Evolutionary conservation across 1,140 invertebrate genomes (phyloP).

Genomic region (Diorhabda elongata): DNA sequence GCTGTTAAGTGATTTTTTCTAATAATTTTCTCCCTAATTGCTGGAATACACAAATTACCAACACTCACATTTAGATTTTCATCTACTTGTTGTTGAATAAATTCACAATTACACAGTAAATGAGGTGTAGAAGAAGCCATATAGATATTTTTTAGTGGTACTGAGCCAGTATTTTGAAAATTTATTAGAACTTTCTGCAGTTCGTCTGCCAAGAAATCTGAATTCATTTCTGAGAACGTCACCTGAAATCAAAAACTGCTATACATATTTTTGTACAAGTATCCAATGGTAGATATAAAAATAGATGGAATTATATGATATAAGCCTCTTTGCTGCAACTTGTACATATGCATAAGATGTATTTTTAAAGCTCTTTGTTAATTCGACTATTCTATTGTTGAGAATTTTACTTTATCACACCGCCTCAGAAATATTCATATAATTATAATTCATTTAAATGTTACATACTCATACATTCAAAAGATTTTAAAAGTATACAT

Average conservation of each 20-base stretch:
- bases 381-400: too few relatives aligned
- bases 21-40: conserved; percentile 49
- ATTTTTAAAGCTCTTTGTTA: too few relatives aligned
- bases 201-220: conserved; percentile 69
- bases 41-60: conserved; percentile 41
- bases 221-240: conserved; percentile 64
- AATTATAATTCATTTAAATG: too few relatives aligned
- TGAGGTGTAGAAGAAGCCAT: conserved; percentile 66
- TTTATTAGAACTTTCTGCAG: conserved; percentile 63
- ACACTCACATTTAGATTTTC: conserved; percentile 38
- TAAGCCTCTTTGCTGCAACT: too few relatives aligned
- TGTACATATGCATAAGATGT: too few relatives aligned
- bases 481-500: too few relatives aligned
- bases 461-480: too few relatives aligned
- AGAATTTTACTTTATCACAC: too few relatives aligned
- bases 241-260: conserved; percentile 50
- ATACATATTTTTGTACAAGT: too few relatives aligned
- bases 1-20: conserved; percentile 52
- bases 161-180: conserved; percentile 65
- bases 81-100: conserved; percentile 25
- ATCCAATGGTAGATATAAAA: too few relatives aligned
- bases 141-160: conserved; percentile 61
- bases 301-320: too few relatives aligned
- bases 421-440: too few relatives aligned
- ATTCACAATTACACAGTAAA: conserved; percentile 52